Evolutionary conservation across 1,140 invertebrate genomes (phyloP), one percentile per base, ranked within the genome.

Genomic region (Drosophila persimilis): DNA sequence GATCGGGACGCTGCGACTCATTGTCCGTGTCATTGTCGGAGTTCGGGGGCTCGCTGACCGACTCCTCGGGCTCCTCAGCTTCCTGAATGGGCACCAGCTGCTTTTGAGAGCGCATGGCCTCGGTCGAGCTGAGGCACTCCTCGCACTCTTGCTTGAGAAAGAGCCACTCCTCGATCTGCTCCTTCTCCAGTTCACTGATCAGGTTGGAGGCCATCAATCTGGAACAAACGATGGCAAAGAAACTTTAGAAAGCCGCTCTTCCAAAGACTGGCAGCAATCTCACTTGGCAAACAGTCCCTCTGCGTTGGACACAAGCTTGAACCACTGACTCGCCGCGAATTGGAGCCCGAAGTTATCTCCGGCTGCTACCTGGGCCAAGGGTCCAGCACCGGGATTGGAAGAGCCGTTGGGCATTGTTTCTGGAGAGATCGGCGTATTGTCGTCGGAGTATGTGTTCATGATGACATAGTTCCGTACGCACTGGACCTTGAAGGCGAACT

Each of bases 121-220:
- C 93, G 66, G 94, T 94, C 54, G 92, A 93, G 78, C 94, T 94
- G 24, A 97, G 93, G 83, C 95, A 97, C 73, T 96, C 95, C 90
- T 97, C 95, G 90, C 95, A 96, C 90, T 97, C 96, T 67, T 96
- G 95, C 90, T 97, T 97, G 67, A 96, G 92, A 76, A 95, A 96
- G 3, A 97, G 91, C 96, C 96, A 97, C 63, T 96, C 95, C 84
- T 95, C 95, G n/a, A 97, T 96, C 91, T 96, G 95, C 81, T 95
- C 95, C 53, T 90, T 90, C 22, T 91, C 90, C 58, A 93, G 92
- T 56, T 95, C 94, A 6, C 94, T 93, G 47, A 97, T 89, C 35
- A 93, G 91, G 71, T 95, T 95, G 24, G 92, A 93, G 47, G 92
- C 92, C 59, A 94, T 91, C 54, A 91, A 63, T 64, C 90, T 91